Evolutionary conservation across 2,888 invertebrate genomes (phyloP).

Genomic region (Phoronis australis): DNA sequence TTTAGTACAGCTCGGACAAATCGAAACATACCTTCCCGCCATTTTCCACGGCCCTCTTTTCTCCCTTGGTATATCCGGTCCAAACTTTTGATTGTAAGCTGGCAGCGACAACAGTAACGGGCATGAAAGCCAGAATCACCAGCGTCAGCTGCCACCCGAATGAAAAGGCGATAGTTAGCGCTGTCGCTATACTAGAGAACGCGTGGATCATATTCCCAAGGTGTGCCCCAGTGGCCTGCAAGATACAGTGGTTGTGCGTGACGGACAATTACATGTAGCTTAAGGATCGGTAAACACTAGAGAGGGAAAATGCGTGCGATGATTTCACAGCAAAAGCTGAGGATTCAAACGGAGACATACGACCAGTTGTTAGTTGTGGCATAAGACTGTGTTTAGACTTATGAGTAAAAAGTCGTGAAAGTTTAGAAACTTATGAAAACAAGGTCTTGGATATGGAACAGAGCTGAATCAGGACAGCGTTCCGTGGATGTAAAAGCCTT

Average conservation of each 20-base stretch:
- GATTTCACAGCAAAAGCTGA: no score
- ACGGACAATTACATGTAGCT: no score
- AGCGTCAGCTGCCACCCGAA: slow-evolving; percentile 54
- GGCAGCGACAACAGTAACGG: slow-evolving; percentile 50
- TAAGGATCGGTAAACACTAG: not conserved
- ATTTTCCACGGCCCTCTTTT: slow-evolving; percentile 54
- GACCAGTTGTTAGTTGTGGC: no score
- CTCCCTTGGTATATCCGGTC: slow-evolving; percentile 33
- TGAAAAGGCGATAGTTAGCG: slow-evolving; percentile 50
- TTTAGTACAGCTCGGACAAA: no score
- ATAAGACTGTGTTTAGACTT: no score
- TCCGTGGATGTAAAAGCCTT: no score
- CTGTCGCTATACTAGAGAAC: slow-evolving; percentile 42
- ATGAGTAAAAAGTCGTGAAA: no score
- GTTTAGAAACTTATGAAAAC: no score
- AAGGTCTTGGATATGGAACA: no score
- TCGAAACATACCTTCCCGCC: slow-evolving; percentile 59
- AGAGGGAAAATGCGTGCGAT: not conserved
- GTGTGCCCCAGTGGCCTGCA: slow-evolving; percentile 52
- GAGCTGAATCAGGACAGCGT: no score
- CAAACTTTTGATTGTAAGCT: slow-evolving; percentile 25
- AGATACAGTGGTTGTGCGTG: not conserved
- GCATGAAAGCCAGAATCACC: slow-evolving; percentile 49
- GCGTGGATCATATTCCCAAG: slow-evolving; percentile 51
- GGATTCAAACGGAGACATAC: no score